These are phyloP conservation scores for Dendrolimus houi DNA, from an alignment of 2,888 invertebrate species.

Conservation along the genomic window DNA sequence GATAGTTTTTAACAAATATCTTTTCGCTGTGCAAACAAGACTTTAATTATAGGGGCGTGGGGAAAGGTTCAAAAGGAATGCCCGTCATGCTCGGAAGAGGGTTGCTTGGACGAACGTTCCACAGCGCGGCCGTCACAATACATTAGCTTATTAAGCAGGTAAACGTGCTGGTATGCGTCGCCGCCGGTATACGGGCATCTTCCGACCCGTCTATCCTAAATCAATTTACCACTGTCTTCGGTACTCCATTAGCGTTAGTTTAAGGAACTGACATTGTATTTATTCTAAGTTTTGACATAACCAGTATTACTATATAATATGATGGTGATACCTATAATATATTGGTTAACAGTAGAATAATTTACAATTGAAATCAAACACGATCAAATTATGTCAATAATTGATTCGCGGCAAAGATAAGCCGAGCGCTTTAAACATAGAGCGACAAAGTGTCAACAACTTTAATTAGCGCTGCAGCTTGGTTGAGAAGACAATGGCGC, in stretches of 20 bases:
- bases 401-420: constrained; percentile 28
- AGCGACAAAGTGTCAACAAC: constrained; percentile 62
- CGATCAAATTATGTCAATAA: constrained; percentile 12
- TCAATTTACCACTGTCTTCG: constrained; percentile 7
- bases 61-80: constrained; percentile 24
- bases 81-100: constrained; percentile 15
- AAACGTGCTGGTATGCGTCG: constrained; percentile 42
- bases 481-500: constrained; percentile 69
- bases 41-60: constrained; percentile 28
- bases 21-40: background rate
- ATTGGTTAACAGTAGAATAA: no score
- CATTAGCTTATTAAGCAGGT: constrained; percentile 55
- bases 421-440: constrained; percentile 35
- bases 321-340: no score
- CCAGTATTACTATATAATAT: no score
- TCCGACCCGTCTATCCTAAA: constrained; percentile 6
- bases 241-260: no score
- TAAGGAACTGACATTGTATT: no score
- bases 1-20: background rate
- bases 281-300: no score
- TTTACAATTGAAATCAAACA: background rate
- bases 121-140: constrained; percentile 25
- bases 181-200: constrained; percentile 19
- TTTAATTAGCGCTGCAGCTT: constrained; percentile 73
- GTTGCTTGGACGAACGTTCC: constrained; percentile 7